Evolutionary conservation across 2,797 vertebrate genomes (phyloP).

Genomic region (Argya squamiceps): DNA sequence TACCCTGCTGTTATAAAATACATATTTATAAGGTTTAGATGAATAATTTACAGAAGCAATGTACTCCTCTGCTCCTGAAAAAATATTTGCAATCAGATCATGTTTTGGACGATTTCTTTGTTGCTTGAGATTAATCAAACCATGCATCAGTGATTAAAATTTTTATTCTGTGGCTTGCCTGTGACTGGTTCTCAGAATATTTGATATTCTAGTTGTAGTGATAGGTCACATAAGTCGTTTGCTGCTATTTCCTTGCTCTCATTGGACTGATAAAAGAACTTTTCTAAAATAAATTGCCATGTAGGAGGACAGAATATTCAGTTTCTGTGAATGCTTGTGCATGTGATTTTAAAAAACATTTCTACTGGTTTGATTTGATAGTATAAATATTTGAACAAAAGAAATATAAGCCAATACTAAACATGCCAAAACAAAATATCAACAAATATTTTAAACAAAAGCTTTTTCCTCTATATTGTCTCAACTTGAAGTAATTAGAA

Average conservation of each 20-base stretch:
- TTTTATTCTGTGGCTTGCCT: background rate
- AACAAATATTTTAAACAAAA: background rate
- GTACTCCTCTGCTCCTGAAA: background rate
- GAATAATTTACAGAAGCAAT: slow-evolving; percentile 11
- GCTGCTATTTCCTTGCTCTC: background rate
- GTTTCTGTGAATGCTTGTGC: background rate
- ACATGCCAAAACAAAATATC: background rate
- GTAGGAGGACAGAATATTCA: background rate
- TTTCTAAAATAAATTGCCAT: background rate
- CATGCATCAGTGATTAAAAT: background rate
- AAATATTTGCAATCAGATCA: background rate
- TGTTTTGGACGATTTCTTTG: background rate
- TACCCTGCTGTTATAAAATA: background rate
- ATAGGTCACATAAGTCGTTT: background rate
- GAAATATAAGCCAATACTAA: background rate
- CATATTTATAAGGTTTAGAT: slow-evolving; percentile 38
- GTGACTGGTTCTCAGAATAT: background rate
- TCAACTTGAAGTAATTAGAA: background rate
- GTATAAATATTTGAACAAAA: background rate
- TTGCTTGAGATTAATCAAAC: background rate
- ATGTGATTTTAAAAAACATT: background rate
- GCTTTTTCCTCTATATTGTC: background rate
- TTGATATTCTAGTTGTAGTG: background rate
- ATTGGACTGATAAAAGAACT: background rate
- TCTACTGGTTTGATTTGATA: background rate